Conservation (phyloP, 2,797 vertebrate species). For the Nyctibius grandis region DNA sequence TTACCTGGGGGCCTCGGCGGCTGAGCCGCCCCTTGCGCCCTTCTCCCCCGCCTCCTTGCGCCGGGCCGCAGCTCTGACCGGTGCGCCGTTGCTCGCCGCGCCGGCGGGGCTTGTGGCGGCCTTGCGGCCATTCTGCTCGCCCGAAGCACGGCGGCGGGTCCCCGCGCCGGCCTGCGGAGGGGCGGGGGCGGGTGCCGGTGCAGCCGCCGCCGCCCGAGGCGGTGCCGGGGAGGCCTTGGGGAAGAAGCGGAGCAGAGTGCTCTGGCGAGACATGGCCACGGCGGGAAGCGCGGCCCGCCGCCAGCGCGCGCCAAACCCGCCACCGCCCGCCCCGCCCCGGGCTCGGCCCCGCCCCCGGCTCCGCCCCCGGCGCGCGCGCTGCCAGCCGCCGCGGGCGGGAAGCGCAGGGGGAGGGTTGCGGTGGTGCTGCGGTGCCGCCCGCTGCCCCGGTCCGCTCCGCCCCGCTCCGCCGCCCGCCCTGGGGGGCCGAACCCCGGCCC, state of each 20-base stretch:
- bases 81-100: background rate
- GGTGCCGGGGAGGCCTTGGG: background rate
- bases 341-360: background rate
- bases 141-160: background rate
- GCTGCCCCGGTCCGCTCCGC: no score
- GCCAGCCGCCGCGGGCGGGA: background rate
- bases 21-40: background rate
- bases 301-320: background rate
- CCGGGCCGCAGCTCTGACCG: background rate
- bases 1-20: background rate
- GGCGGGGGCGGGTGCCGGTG: background rate
- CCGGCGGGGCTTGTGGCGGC: background rate
- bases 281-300: background rate
- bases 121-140: background rate
- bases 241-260: conserved; percentile 19
- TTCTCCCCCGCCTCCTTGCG: background rate
- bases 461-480: no score
- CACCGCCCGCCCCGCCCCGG: background rate
- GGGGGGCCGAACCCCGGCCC: background rate
- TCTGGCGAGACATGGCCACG: conserved; percentile 28
- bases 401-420: fast-evolving
- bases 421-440: no score
- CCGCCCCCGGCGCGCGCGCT: background rate
- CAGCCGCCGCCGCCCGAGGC: background rate
- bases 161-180: background rate